These are phyloP conservation scores for Venustoraphidia nigricollis DNA, from an alignment of 2,888 invertebrate genomes.

Conservation along the genomic window DNA sequence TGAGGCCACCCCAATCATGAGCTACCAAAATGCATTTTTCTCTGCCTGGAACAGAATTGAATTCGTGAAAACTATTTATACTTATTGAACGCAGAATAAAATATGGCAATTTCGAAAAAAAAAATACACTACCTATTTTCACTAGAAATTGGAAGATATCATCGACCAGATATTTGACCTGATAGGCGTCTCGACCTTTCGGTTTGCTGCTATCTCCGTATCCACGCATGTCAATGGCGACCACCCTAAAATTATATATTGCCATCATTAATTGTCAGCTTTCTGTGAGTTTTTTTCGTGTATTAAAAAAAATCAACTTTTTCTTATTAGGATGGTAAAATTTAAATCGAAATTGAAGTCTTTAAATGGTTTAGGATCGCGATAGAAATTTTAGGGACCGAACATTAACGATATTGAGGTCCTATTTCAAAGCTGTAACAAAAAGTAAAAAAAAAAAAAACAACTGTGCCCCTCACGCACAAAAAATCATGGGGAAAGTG, in stretches of 20 bases:
- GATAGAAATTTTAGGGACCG: no score
- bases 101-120: background rate
- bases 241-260: conserved; percentile 31
- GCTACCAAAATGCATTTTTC: conserved; percentile 38
- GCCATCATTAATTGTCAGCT: background rate
- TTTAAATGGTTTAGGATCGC: no score
- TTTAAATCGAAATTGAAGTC: no score
- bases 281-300: background rate
- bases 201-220: conserved; percentile 56
- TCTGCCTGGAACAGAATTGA: conserved; percentile 25
- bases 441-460: no score
- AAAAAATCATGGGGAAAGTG: no score
- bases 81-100: background rate
- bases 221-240: conserved; percentile 54
- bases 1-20: conserved; percentile 54
- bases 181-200: conserved; percentile 23
- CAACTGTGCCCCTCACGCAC: no score
- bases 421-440: no score
- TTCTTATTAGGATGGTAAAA: background rate
- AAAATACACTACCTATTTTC: conserved; percentile 10
- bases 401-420: no score
- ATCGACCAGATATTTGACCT: conserved; percentile 23
- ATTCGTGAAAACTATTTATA: background rate
- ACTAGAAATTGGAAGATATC: conserved; percentile 31
- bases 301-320: background rate